These are phyloP conservation scores for Steromphala cineraria DNA, from an alignment of 2,888 invertebrate species.

Conservation along the genomic window DNA sequence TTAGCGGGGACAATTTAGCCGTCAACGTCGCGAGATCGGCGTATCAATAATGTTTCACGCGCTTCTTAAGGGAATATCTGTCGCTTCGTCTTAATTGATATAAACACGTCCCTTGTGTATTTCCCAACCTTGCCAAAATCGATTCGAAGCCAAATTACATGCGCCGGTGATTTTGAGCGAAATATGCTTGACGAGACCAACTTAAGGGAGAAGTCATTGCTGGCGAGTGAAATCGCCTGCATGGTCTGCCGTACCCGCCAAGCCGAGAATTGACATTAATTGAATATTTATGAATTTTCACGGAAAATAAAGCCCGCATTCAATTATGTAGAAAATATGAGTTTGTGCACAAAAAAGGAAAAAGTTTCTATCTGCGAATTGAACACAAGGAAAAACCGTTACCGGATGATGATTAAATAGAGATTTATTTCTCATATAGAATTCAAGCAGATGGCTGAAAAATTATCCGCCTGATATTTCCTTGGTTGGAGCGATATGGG, in stretches of 20 bases:
- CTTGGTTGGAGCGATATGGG: too few species aligned
- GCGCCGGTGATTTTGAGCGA: background rate
- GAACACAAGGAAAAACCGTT: background rate
- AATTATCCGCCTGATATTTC: background rate
- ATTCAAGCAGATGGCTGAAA: background rate
- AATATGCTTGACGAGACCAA: background rate
- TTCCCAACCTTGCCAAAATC: background rate
- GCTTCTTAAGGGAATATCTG: background rate
- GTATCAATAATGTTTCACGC: background rate
- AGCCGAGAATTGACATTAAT: conserved; percentile 13
- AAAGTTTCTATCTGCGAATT: background rate
- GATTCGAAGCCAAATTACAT: conserved; percentile 2
- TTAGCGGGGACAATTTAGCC: too few species aligned
- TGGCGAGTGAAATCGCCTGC: background rate
- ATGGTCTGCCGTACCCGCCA: background rate
- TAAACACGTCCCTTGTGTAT: background rate
- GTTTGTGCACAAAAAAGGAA: background rate
- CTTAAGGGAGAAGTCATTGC: background rate
- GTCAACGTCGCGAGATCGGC: background rate
- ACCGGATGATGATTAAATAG: background rate
- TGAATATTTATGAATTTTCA: conserved; percentile 20
- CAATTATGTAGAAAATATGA: conserved; percentile 12
- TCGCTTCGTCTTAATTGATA: background rate
- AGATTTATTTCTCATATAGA: background rate
- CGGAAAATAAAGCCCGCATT: conserved; percentile 11